A percentile compares a stretch with the other conserved stretches of the same genome.
Evolutionary conservation across 2,113 vertebrate species (phyloP).

Genomic region (Nothocercus julius): DNA sequence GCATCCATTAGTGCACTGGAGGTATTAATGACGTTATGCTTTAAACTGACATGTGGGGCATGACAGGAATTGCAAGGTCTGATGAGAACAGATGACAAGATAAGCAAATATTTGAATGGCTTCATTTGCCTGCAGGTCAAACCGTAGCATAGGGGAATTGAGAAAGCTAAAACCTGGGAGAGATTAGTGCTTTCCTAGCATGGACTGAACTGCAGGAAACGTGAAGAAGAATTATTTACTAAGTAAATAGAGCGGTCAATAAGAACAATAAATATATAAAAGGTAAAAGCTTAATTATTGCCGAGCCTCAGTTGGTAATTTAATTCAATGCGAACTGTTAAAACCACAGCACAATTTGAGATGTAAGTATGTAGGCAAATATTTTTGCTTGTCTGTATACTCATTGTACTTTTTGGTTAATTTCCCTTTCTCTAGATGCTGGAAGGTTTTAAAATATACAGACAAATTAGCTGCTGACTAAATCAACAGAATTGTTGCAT

Average conservation of each 20-base stretch:
- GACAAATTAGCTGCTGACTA: neutral
- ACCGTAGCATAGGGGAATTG: constrained; percentile 46
- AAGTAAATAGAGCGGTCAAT: neutral
- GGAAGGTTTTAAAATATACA: neutral
- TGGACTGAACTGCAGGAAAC: constrained; percentile 9
- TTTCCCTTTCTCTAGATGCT: neutral
- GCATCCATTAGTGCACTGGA: constrained; percentile 83
- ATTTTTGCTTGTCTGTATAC: neutral
- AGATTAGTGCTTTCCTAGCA: constrained; percentile 44
- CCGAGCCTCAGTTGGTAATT: neutral
- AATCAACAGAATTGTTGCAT: neutral
- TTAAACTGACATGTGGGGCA: constrained; percentile 84
- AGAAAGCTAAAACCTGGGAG: constrained; percentile 69
- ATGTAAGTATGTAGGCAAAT: neutral
- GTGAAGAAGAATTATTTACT: neutral
- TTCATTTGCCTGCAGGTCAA: constrained; percentile 82
- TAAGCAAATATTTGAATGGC: constrained; percentile 86
- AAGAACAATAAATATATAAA: neutral
- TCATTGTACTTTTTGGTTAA: neutral
- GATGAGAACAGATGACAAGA: constrained; percentile 83
- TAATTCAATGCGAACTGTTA: neutral
- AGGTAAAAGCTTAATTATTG: constrained; percentile 7
- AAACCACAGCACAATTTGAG: neutral
- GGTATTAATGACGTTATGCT: constrained; percentile 85
- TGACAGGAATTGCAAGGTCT: constrained; percentile 85